Base-by-base conservation (phyloP, 2,113 vertebrate genomes). In the Engraulis encrasicolus region DNA sequence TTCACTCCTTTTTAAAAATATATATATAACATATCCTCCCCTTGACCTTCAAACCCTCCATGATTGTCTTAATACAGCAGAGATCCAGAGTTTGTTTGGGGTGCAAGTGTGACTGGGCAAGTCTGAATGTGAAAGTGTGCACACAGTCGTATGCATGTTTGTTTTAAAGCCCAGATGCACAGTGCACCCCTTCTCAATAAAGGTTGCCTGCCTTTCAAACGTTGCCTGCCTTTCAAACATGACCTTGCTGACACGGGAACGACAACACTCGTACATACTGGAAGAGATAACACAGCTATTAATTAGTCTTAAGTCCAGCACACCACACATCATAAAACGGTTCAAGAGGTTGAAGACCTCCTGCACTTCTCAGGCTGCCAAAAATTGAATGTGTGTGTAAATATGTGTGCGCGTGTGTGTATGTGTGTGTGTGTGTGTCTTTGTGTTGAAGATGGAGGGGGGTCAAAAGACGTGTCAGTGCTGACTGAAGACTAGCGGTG, bases 51-150 rank as follows among this genome's bases (percentile, higher is more conserved):
- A 66, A 66, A 66, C 23, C 7, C 23, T 23, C 14, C 27, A 23
- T 66, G 58, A 66, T 66, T 66, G 58, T 66, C 58, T 66, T 27
- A 66, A 66, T n/a, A 66, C 58, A 27, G 58, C 31, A 66, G 58
- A 66, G 54, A 6, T 61, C 27, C n/a, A 1, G 54, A 23, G 58
- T 66, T 91, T 93, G 89, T 0, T 0, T 7, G 45, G 5, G 14
- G n/a, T 14, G 34, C 34, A 7, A 82, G 78, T 80, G 81, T 83
- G 45, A 18, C 45, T 40, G 77, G 71, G 50, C 50, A 66, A 61
- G 71, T 79, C 11, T 84, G 80, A 12, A 11, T 66, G 23, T 54
- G 79, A 34, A 27, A 19, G 48, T 80, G 79, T 52, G 45, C 38
- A 40, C 37, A 23, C 18, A n/a, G n/a, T n/a, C n/a, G n/a, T 40